Conservation (phyloP, 2,888 invertebrate species). For the Platypus cylindrus region DNA sequence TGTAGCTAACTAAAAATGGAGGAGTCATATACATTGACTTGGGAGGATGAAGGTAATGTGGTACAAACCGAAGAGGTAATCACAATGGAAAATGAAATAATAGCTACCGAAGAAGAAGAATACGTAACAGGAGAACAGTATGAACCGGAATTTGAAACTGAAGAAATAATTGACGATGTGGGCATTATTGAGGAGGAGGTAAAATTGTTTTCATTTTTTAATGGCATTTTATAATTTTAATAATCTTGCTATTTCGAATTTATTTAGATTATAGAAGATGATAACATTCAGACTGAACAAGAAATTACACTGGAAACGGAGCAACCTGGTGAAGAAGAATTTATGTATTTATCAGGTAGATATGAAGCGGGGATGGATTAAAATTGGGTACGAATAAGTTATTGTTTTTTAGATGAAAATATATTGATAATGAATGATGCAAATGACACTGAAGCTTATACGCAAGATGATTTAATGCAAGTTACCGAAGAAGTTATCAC, state of each 20-base stretch:
- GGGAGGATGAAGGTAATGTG: constrained; percentile 33
- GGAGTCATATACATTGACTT: constrained; percentile 33
- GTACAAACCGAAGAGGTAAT: constrained; percentile 40
- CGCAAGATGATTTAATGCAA: constrained; percentile 38
- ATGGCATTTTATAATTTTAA: neutral
- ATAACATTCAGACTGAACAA: constrained; percentile 11
- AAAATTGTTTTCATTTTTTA: constrained; percentile 1
- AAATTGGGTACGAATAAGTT: neutral
- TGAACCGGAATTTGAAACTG: constrained; percentile 6
- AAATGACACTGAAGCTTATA: constrained; percentile 12
- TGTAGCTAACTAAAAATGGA: too few relatives aligned
- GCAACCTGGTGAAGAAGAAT: constrained; percentile 17
- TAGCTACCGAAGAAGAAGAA: constrained; percentile 27
- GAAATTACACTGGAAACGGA: constrained; percentile 13
- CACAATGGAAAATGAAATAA: constrained; percentile 37
- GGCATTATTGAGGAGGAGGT: constrained; percentile 18
- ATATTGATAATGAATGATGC: constrained; percentile 21
- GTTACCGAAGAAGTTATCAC: constrained; percentile 73
- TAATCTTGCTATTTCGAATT: neutral
- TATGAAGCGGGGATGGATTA: neutral
- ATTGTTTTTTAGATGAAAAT: constrained; percentile 24
- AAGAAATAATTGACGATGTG: constrained; percentile 9
- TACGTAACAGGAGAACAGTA: constrained; percentile 11
- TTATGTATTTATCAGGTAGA: constrained; percentile 30
- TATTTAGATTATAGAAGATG: constrained; percentile 9